Percentiles rank a stretch among this genome's conserved stretches.
phyloP scores from a whole-genome alignment of 1,140 invertebrate species.

The Caerostris extrusa region DNA sequence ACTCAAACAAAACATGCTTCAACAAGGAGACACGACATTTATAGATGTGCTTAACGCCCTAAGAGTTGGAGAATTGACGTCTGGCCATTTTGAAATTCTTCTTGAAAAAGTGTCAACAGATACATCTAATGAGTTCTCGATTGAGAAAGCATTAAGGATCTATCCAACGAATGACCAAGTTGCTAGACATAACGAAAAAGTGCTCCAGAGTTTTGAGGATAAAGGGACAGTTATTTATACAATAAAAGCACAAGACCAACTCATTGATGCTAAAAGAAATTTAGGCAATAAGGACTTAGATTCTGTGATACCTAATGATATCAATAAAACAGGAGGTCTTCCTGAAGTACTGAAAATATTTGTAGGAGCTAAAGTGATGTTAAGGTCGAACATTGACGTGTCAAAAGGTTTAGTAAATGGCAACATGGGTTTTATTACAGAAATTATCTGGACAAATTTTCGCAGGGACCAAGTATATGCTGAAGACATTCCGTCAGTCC shows the following conservation, averaged over 20 bases:
- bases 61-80: conserved; percentile 47
- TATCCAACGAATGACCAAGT: too few relatives aligned
- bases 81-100: neutral
- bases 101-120: neutral
- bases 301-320: neutral
- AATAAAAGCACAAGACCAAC: conserved; percentile 65
- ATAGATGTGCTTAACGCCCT: conserved; percentile 71
- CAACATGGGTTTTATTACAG: neutral
- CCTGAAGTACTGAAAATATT: too few relatives aligned
- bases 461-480: too few relatives aligned
- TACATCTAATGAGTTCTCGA: too few relatives aligned
- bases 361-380: conserved; percentile 73
- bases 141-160: too few relatives aligned
- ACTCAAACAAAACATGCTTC: conserved; percentile 26
- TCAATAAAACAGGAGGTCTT: conserved; percentile 56
- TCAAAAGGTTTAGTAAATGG: conserved; percentile 39
- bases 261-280: conserved; percentile 44
- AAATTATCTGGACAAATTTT: too few relatives aligned
- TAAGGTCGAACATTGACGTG: conserved; percentile 71
- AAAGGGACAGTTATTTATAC: neutral
- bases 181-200: too few relatives aligned
- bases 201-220: too few relatives aligned
- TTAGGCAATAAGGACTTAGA: neutral
- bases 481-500: neutral
- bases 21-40: conserved; percentile 72